Conservation (phyloP, 1,140 invertebrate genomes). For the Halesus radiatus region DNA sequence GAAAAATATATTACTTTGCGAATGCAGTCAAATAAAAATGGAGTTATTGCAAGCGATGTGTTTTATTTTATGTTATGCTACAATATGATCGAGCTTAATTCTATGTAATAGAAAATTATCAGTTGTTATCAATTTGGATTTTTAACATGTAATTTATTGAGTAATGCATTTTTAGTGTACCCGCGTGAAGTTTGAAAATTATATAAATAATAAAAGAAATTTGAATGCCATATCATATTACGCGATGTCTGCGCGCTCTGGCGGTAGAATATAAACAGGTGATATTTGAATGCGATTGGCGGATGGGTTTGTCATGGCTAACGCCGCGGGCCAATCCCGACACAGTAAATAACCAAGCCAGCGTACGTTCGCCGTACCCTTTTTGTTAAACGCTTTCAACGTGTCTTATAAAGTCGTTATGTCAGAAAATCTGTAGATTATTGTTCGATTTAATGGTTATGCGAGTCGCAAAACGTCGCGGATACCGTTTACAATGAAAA, state of each 20-base stretch:
- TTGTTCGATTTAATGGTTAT: conserved; percentile 23
- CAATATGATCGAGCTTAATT: background rate
- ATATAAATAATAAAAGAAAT: conserved; percentile 6
- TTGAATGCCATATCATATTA: conserved; percentile 39
- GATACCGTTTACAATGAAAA: conserved; percentile 23
- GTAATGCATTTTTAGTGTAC: too few species aligned
- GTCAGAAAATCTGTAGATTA: conserved; percentile 41
- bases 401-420: conserved; percentile 45
- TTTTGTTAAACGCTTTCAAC: conserved; percentile 41
- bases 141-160: too few species aligned
- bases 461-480: background rate
- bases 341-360: conserved; percentile 51
- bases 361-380: conserved; percentile 40
- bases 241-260: background rate
- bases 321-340: conserved; percentile 29
- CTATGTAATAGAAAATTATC: too few species aligned
- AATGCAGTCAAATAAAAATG: background rate
- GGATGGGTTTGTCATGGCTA: conserved; percentile 17
- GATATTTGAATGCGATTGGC: conserved; percentile 46
- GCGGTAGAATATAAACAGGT: conserved; percentile 13
- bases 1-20: background rate
- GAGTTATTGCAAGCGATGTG: background rate
- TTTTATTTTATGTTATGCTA: background rate
- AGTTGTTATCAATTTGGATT: too few species aligned
- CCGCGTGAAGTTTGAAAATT: too few species aligned